phyloP scores from a whole-genome alignment of 2,113 vertebrate genomes.

The Corythoichthys haematopterus region DNA sequence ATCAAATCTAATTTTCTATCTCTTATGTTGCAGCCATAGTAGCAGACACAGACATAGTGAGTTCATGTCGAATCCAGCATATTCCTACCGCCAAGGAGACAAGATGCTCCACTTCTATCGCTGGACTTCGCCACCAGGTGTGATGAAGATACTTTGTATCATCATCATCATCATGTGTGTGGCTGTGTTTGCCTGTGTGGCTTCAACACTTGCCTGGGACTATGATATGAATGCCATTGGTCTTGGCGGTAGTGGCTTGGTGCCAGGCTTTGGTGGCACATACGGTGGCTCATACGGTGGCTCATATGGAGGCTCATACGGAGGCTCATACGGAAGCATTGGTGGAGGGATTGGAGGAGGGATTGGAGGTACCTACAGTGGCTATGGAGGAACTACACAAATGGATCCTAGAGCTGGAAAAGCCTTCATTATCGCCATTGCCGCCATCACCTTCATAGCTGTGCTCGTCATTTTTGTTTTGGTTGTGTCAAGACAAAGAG shows the following conservation, averaged over 20 bases:
- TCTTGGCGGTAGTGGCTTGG: constrained; percentile 46
- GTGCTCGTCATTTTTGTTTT: constrained; percentile 78
- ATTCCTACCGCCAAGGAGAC: constrained; percentile 77
- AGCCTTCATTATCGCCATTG: constrained; percentile 82
- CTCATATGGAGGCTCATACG: constrained; percentile 13
- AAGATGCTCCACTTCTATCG: constrained; percentile 79
- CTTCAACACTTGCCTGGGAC: constrained; percentile 87
- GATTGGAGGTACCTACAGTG: constrained; percentile 25
- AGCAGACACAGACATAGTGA: constrained; percentile 73
- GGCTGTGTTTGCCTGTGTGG: constrained; percentile 84
- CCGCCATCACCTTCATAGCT: constrained; percentile 79
- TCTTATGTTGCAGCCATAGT: constrained; percentile 65
- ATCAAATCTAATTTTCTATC: not conserved
- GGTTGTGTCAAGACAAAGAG: constrained; percentile 72
- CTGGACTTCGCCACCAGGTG: constrained; percentile 86
- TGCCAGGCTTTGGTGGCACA: constrained; percentile 28
- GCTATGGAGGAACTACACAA: constrained; percentile 51
- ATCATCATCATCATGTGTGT: constrained; percentile 84
- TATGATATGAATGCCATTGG: constrained; percentile 72
- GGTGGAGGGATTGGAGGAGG: constrained; percentile 27
- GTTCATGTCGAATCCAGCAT: constrained; percentile 70
- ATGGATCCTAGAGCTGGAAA: constrained; percentile 80
- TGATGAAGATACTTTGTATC: constrained; percentile 84
- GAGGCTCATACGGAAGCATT: not conserved
- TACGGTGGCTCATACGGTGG: constrained; percentile 17